These are phyloP conservation scores for Zapus hudsonius DNA, from an alignment of 2,113 vertebrate genomes.

Conservation along the genomic window DNA sequence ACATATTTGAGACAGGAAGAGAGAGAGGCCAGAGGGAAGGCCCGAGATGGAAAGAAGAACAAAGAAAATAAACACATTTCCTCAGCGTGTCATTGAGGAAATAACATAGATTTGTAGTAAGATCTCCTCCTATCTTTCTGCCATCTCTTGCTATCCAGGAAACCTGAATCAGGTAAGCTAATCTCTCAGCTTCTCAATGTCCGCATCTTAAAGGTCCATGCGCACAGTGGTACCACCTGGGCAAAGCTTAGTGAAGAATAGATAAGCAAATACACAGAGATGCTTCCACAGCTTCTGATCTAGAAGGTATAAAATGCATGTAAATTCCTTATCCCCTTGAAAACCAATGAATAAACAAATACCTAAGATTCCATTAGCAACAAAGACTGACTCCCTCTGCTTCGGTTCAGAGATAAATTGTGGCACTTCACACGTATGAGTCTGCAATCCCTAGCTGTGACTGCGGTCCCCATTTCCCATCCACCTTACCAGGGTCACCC, in stretches of 20 bases:
- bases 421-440: neutral
- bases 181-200: neutral
- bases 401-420: neutral
- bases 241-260: neutral
- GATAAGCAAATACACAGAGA: neutral
- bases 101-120: neutral
- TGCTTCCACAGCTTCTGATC: neutral
- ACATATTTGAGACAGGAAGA: neutral
- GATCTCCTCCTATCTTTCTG: neutral
- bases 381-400: neutral
- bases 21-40: neutral
- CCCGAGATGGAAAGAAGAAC: constrained; percentile 21
- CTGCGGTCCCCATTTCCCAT: neutral
- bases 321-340: neutral
- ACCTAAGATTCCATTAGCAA: neutral
- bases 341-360: neutral
- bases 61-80: constrained; percentile 23
- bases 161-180: neutral
- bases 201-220: constrained; percentile 31
- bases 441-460: neutral
- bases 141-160: neutral
- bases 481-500: neutral
- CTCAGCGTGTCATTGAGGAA: neutral
- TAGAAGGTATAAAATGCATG: neutral
- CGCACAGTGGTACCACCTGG: neutral